Base-by-base conservation (phyloP, 2,113 vertebrate genomes). In the Thunnus maccoyii region DNA sequence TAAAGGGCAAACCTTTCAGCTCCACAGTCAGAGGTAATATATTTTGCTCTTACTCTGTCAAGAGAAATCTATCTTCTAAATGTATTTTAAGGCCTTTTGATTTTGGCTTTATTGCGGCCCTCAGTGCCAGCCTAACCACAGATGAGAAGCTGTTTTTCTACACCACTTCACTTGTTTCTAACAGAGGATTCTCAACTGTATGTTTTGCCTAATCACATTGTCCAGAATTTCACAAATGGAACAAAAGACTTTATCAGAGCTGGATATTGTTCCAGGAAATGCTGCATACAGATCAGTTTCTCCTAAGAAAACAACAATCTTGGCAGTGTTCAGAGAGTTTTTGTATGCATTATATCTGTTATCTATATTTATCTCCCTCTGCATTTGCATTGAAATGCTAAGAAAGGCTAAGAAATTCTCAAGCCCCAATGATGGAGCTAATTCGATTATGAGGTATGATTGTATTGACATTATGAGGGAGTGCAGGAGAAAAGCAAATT, bases 141-240 rank as follows among this genome's bases (percentile, higher is more conserved):
- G 44, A 32, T 25, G 18, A 48, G 14, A 46, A 47, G 46, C 30
- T 15, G 12, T 56, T 64, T 58, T 27, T 65, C 56, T 27, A 30
- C 18, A 30, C 44, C 18, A 32, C 46, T 83, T 54, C 25, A 25
- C 15, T 41, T 51, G 18, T 48, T 63, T 67, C 56, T 57, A n/a
- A 27, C 15, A 13, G 25, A 30, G 12, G 32, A 76, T 18, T 68
- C 76, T 57, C 72, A 52, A 48, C 57, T 69, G 72, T 25, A 44
- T 57, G 68, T 52, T 80, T 80, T 80, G 60, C 66, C 65, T 61
- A 61, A 71, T 77, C 58, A 57, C 54, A 36, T 51, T 70, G 63
- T 81, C 60, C 74, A 70, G 63, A 69, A 78, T 74, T 52, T 71
- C 54, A 81, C 52, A 84, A 81, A 83, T 79, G 66, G 48, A 86